phyloP scores from a whole-genome alignment of 2,888 invertebrate species.

The Rhamnusium bicolor region DNA sequence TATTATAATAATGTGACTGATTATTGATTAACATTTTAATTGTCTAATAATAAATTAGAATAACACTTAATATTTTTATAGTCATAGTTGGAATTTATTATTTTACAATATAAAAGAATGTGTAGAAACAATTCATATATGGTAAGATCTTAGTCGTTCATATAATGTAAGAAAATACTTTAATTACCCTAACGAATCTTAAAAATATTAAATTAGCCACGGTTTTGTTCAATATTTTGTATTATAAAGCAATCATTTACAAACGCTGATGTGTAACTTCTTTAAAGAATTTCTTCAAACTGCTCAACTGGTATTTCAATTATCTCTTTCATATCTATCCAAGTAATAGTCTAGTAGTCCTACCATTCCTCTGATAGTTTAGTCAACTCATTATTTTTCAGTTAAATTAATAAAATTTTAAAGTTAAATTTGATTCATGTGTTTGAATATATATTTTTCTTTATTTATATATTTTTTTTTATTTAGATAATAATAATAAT shows the following conservation, averaged over 20 bases:
- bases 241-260: slow-evolving; percentile 5
- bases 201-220: slow-evolving; percentile 7
- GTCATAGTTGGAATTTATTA: too few species aligned
- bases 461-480: too few species aligned
- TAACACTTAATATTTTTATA: neutral
- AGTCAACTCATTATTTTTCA: too few species aligned
- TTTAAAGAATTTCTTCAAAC: slow-evolving; percentile 6
- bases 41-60: neutral
- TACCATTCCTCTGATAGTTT: too few species aligned
- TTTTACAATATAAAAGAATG: neutral
- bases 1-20: neutral
- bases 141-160: neutral
- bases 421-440: too few species aligned
- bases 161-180: neutral
- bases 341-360: too few species aligned
- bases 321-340: neutral
- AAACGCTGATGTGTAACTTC: neutral
- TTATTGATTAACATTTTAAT: neutral
- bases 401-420: too few species aligned
- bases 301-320: slow-evolving; percentile 6
- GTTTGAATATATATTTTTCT: too few species aligned
- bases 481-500: too few species aligned
- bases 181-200: slow-evolving; percentile 6
- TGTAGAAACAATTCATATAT: neutral
- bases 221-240: neutral